These are phyloP conservation scores for Epinotia ramella DNA, from an alignment of 2,888 invertebrate genomes.

Conservation along the genomic window DNA sequence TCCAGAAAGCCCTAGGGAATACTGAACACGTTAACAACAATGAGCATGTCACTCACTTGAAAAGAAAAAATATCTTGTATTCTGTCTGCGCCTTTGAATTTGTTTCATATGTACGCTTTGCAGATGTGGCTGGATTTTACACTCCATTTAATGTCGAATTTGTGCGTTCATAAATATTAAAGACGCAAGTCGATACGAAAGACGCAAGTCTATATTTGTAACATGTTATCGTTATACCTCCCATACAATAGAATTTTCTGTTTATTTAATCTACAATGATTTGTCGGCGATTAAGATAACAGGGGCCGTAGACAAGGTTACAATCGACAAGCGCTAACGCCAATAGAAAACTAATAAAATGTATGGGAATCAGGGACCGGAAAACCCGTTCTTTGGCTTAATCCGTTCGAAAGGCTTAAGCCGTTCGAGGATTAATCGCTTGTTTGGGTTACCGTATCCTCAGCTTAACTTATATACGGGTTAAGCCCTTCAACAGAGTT, in stretches of 20 bases:
- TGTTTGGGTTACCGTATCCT: too few species aligned
- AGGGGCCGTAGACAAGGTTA: too few species aligned
- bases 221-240: not conserved
- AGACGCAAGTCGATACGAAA: not conserved
- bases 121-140: slow-evolving; percentile 32
- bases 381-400: too few species aligned
- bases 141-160: slow-evolving; percentile 26
- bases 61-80: slow-evolving; percentile 8
- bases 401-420: too few species aligned
- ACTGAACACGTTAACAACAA: slow-evolving; percentile 12
- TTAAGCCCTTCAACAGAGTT: too few species aligned
- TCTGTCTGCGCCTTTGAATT: slow-evolving; percentile 19
- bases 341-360: too few species aligned
- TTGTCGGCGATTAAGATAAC: not conserved
- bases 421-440: too few species aligned
- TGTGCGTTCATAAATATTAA: slow-evolving; percentile 28
- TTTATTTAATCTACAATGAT: not conserved
- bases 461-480: too few species aligned
- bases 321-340: too few species aligned
- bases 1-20: slow-evolving; percentile 1
- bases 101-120: not conserved
- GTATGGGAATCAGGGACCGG: too few species aligned
- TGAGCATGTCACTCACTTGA: slow-evolving; percentile 14
- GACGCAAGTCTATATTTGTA: not conserved
- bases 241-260: too few species aligned